Evolutionary conservation across 1,140 invertebrate species (phyloP).

Genomic region (Bombyx mori): ASM3026992v2 NC_085121.1:10997501-10998000

Average conservation of each 20-base stretch:
- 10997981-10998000: no score
- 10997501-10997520: constrained; percentile 3
- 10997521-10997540: constrained; percentile 16
- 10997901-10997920: no score
- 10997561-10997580: background rate
- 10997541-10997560: constrained; percentile 1
- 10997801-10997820: background rate
- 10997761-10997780: background rate
- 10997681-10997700: constrained; percentile 60
- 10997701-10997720: constrained; percentile 22
- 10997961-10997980: no score
- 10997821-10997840: background rate
- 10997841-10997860: background rate
- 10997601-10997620: constrained; percentile 55
- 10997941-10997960: no score
- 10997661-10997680: constrained; percentile 62
- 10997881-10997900: no score
- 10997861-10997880: no score
- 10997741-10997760: constrained; percentile 1
- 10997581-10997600: constrained; percentile 38
- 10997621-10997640: constrained; percentile 69
- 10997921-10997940: no score
- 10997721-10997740: constrained; percentile 9
- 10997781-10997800: background rate
- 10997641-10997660: constrained; percentile 66